Evolutionary conservation across 2,113 vertebrate species (phyloP).

Genomic region (Saccopteryx leptura): DNA sequence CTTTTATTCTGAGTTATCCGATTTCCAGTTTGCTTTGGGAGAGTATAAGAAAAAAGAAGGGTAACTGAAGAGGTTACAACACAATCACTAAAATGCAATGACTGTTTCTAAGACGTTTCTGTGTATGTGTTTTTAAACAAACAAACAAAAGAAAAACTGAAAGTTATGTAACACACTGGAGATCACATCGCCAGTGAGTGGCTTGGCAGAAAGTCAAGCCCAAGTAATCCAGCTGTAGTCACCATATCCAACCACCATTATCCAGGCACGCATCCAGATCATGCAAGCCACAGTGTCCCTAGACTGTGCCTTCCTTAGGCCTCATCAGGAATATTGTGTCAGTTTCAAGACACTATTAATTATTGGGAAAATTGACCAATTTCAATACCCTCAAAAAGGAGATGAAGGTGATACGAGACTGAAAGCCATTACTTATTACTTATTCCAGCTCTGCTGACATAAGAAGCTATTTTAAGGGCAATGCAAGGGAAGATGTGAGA

Average conservation of each 20-base stretch:
- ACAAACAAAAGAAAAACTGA: background rate
- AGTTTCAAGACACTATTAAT: background rate
- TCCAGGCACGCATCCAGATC: background rate
- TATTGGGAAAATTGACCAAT: background rate
- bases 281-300: background rate
- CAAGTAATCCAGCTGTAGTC: background rate
- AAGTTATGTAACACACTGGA: background rate
- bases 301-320: background rate
- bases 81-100: background rate
- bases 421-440: constrained; percentile 1
- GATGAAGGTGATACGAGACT: background rate
- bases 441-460: background rate
- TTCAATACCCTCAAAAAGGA: background rate
- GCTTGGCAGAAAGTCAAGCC: background rate
- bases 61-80: background rate
- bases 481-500: background rate
- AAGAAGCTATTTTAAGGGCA: constrained; percentile 40
- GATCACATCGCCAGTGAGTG: background rate
- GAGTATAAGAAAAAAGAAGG: background rate
- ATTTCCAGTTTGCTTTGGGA: constrained; percentile 10
- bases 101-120: background rate
- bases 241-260: background rate
- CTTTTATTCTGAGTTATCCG: constrained; percentile 6
- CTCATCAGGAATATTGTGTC: background rate
- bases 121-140: too few species aligned